Conservation (phyloP, 2,888 invertebrate genomes). For the Apomyelois bistriatella region DNA sequence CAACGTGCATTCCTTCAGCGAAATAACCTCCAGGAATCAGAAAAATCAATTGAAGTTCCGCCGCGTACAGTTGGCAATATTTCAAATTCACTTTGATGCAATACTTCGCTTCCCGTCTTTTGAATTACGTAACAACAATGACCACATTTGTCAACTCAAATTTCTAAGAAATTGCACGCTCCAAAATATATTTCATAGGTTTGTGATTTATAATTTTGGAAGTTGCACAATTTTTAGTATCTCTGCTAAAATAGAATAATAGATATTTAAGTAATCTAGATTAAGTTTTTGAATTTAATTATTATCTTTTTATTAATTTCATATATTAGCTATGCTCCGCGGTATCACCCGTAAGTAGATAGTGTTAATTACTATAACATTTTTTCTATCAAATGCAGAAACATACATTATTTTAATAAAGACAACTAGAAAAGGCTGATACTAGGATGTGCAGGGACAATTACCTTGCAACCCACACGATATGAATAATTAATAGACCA, state of each 20-base stretch:
- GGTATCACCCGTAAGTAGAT: too few species aligned
- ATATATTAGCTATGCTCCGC: too few species aligned
- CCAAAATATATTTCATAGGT: constrained; percentile 1
- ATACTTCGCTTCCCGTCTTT: constrained; percentile 41
- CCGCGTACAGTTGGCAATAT: constrained; percentile 71
- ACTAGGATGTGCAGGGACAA: too few species aligned
- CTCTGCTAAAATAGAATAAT: neutral
- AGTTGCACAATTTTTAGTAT: neutral
- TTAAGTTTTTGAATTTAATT: too few species aligned
- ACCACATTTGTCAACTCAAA: constrained; percentile 12
- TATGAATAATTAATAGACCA: too few species aligned
- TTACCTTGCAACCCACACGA: too few species aligned
- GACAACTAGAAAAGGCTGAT: too few species aligned
- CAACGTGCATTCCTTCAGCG: neutral
- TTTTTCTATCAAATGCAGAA: too few species aligned
- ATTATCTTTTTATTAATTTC: too few species aligned
- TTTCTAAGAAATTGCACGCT: constrained; percentile 2
- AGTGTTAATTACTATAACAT: too few species aligned
- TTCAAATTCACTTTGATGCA: constrained; percentile 71
- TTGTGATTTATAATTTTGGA: neutral
- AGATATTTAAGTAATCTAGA: too few species aligned
- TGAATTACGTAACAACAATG: constrained; percentile 9
- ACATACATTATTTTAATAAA: too few species aligned
- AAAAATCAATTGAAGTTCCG: constrained; percentile 61
- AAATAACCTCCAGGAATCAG: constrained; percentile 30